Percentiles rank a stretch among this genome's conserved stretches.
Evolutionary conservation across 2,113 vertebrate species (phyloP).

Genomic region (Ovis aries): DNA sequence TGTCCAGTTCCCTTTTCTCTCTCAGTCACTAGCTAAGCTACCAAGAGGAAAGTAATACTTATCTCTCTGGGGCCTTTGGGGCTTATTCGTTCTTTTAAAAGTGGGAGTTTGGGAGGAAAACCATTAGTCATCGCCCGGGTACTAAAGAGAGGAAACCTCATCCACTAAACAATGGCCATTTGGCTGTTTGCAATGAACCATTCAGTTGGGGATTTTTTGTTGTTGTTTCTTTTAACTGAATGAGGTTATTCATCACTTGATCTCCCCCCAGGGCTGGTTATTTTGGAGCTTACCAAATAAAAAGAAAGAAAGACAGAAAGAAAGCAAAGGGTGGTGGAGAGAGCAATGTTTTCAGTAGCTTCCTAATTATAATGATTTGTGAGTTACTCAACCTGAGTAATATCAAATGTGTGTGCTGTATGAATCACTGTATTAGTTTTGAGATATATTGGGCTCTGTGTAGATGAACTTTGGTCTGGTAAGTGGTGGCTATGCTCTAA

Average conservation of each 20-base stretch:
- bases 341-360: not conserved
- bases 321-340: not conserved
- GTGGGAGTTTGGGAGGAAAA: conserved; percentile 52
- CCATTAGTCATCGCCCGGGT: conserved; percentile 56
- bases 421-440: not conserved
- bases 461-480: not conserved
- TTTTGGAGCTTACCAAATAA: conserved; percentile 45
- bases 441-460: not conserved
- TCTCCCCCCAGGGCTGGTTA: conserved; percentile 52
- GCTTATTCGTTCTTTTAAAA: conserved; percentile 66
- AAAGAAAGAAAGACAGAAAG: conserved; percentile 24
- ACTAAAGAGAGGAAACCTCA: conserved; percentile 42
- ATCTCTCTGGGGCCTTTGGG: conserved; percentile 63
- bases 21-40: conserved; percentile 50
- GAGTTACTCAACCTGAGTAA: not conserved
- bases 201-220: conserved; percentile 48
- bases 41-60: conserved; percentile 57
- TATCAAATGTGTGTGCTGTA: not conserved
- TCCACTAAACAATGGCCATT: conserved; percentile 61
- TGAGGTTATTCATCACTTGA: conserved; percentile 61
- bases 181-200: conserved; percentile 56
- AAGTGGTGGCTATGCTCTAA: not conserved
- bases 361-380: conserved; percentile 66
- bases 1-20: conserved; percentile 17
- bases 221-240: conserved; percentile 65